A percentile compares a stretch with the other conserved stretches of the same genome.
Evolutionary conservation across 1,140 invertebrate species (phyloP).

Genomic region (Drosophila sturtevanti): DNA sequence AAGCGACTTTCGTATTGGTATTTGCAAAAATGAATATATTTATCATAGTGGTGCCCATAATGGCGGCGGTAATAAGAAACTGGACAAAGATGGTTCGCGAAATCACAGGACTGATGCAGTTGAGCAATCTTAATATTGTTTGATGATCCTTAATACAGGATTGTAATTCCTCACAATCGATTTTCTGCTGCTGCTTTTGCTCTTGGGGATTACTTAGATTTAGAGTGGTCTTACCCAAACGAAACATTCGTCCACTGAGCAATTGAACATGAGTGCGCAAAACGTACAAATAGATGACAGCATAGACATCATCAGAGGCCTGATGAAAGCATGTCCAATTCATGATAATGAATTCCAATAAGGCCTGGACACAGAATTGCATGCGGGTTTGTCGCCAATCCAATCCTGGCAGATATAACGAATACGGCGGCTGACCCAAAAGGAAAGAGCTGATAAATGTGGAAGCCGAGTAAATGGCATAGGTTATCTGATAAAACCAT

Average conservation of each 20-base stretch:
- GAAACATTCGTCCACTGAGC: conserved; percentile 29
- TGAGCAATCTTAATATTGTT: conserved; percentile 39
- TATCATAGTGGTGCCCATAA: conserved; percentile 54
- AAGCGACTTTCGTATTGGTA: conserved; percentile 44
- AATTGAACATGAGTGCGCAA: conserved; percentile 42
- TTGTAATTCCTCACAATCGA: conserved; percentile 39
- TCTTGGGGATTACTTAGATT: not conserved
- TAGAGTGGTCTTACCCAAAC: not conserved
- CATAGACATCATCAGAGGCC: conserved; percentile 55
- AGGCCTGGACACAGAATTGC: conserved; percentile 39
- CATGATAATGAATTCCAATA: conserved; percentile 53
- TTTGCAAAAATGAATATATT: conserved; percentile 62
- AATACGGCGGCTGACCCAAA: conserved; percentile 46
- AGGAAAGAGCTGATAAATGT: conserved; percentile 47
- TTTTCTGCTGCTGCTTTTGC: conserved; percentile 21
- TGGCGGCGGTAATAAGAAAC: conserved; percentile 57
- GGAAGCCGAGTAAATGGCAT: conserved; percentile 47
- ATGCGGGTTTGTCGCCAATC: conserved; percentile 33
- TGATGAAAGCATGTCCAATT: conserved; percentile 59
- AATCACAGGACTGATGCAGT: conserved; percentile 46
- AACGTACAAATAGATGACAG: conserved; percentile 53
- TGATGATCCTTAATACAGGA: conserved; percentile 54
- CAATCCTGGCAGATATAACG: conserved; percentile 49
- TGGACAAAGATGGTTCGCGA: conserved; percentile 60
- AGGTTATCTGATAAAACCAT: conserved; percentile 44